A percentile compares a stretch with the other conserved stretches of the same genome.
Conservation (phyloP, 2,113 vertebrate genomes). For the Antechinus stuartii region DNA sequence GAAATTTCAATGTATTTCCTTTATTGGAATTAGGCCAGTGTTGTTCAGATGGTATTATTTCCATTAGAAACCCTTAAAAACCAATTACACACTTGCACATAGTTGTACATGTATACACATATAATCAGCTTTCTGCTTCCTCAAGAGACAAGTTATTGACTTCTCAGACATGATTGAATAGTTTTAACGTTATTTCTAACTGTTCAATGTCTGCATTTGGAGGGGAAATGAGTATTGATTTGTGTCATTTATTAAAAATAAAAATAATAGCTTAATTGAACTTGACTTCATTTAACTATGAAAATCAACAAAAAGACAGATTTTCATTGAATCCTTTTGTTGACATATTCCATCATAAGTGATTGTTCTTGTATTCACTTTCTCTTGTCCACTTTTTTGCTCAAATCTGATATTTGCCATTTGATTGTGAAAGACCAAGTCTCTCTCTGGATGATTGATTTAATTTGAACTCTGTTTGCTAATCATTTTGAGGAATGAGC, state of each 20-base stretch:
- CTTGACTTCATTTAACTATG: conserved; percentile 9
- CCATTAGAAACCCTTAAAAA: background rate
- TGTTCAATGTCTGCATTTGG: background rate
- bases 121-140: background rate
- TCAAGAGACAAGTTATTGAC: conserved; percentile 32
- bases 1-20: background rate
- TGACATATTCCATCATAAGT: conserved; percentile 40
- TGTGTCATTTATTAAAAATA: conserved; percentile 15
- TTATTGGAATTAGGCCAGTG: background rate
- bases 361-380: conserved; percentile 21
- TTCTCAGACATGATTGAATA: conserved; percentile 27
- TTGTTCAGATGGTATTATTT: background rate
- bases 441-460: conserved; percentile 62
- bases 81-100: background rate
- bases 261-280: background rate
- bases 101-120: background rate
- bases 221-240: conserved; percentile 45
- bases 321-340: conserved; percentile 12
- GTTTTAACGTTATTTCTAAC: conserved; percentile 27
- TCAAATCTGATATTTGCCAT: conserved; percentile 51
- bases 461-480: conserved; percentile 62
- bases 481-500: conserved; percentile 68
- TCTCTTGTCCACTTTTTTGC: background rate
- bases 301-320: conserved; percentile 30
- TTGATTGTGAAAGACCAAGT: conserved; percentile 51